phyloP scores from a whole-genome alignment of 2,888 invertebrate species.

The Drosophila mettleri region DNA sequence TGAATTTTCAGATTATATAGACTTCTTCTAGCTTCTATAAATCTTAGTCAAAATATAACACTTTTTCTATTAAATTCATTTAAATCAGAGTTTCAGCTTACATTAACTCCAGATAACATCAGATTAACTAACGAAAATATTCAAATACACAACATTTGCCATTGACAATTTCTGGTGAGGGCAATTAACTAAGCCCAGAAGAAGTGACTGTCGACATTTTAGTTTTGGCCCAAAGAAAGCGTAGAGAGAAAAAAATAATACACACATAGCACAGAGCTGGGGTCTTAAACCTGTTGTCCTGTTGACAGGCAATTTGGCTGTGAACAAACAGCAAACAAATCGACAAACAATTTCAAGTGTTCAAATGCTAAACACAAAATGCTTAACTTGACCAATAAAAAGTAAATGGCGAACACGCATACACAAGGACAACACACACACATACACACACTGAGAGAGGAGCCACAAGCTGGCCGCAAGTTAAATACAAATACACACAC shows the following conservation, averaged over 20 bases:
- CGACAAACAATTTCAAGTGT: slow-evolving; percentile 68
- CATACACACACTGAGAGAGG: slow-evolving; percentile 21
- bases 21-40: no score
- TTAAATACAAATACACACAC: slow-evolving; percentile 41
- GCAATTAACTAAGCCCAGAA: slow-evolving; percentile 15
- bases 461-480: slow-evolving; percentile 66
- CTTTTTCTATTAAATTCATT: no score
- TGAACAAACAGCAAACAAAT: slow-evolving; percentile 66
- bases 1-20: no score
- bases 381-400: slow-evolving; percentile 68
- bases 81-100: not conserved
- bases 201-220: slow-evolving; percentile 1
- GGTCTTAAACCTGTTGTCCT: slow-evolving; percentile 47
- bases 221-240: slow-evolving; percentile 1
- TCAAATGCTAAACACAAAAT: slow-evolving; percentile 60
- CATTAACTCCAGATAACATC: not conserved
- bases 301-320: slow-evolving; percentile 47
- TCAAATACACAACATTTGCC: no score
- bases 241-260: not conserved
- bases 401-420: slow-evolving; percentile 57
- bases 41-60: no score
- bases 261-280: slow-evolving; percentile 11
- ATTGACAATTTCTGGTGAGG: not conserved
- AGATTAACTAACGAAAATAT: not conserved
- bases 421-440: slow-evolving; percentile 21